phyloP scores from a whole-genome alignment of 1,140 invertebrate species.

The Caerostris darwini region DNA sequence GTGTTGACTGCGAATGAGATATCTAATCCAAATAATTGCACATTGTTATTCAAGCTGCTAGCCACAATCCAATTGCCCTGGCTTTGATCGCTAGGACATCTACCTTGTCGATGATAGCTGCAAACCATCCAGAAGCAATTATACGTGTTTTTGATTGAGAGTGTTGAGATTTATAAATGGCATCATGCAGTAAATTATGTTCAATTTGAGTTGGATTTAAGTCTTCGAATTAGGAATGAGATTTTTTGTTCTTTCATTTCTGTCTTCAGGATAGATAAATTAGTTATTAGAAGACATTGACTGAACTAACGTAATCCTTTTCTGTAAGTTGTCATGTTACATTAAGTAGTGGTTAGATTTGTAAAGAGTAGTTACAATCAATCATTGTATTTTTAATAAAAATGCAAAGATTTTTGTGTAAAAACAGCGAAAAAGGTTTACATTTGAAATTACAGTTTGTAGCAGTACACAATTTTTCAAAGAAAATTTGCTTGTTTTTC shows the following conservation, averaged over 20 bases:
- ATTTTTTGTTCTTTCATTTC: neutral
- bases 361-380: too few relatives aligned
- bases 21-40: constrained; percentile 53
- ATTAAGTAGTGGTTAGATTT: too few relatives aligned
- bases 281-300: too few relatives aligned
- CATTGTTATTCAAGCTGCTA: constrained; percentile 58
- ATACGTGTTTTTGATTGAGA: neutral
- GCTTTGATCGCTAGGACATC: neutral
- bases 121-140: neutral
- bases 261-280: neutral
- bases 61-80: neutral
- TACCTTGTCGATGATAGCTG: neutral
- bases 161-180: neutral
- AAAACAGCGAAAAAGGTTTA: too few relatives aligned
- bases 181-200: neutral
- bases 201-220: neutral
- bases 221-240: neutral
- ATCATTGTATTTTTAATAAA: too few relatives aligned
- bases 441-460: too few relatives aligned
- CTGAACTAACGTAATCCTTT: too few relatives aligned
- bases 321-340: too few relatives aligned
- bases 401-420: too few relatives aligned
- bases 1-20: constrained; percentile 46
- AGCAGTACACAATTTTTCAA: too few relatives aligned
- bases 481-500: too few relatives aligned